phyloP scores from a whole-genome alignment of 2,888 invertebrate genomes.

The Digitonthophagus gazella region DNA sequence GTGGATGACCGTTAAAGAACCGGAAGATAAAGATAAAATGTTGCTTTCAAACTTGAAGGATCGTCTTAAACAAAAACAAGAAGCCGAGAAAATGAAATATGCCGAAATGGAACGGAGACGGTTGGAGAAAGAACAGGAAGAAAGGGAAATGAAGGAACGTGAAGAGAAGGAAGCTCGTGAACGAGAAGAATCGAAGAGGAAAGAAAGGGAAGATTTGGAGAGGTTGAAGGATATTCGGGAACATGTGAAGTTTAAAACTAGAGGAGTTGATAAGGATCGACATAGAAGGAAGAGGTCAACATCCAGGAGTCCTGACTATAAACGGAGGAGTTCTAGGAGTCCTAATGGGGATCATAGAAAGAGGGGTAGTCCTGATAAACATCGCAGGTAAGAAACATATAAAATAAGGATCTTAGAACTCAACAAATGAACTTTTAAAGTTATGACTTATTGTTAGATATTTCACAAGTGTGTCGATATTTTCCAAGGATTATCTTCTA shows the following conservation, averaged over 20 bases:
- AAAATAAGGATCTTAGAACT: no score
- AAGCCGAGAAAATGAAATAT: conserved; percentile 47
- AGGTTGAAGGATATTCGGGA: conserved; percentile 41
- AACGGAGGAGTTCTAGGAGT: conserved; percentile 31
- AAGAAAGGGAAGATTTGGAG: conserved; percentile 46
- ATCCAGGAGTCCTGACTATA: conserved; percentile 34
- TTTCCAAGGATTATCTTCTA: no score
- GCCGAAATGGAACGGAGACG: conserved; percentile 44
- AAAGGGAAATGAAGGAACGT: conserved; percentile 45
- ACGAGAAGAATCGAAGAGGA: conserved; percentile 42
- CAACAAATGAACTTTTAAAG: no score
- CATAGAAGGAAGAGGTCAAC: conserved; percentile 38
- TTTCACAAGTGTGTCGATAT: no score
- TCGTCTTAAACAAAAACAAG: conserved; percentile 55
- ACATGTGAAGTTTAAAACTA: conserved; percentile 42
- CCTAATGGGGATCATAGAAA: conserved; percentile 37
- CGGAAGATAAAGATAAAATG: conserved; percentile 51
- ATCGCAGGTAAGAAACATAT: conserved; percentile 38
- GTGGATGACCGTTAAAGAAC: conserved; percentile 55
- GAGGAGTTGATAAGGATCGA: conserved; percentile 46
- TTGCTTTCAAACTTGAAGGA: conserved; percentile 55
- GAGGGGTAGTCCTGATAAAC: conserved; percentile 36
- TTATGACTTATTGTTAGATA: no score
- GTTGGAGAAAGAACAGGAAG: conserved; percentile 49
- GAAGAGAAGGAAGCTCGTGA: conserved; percentile 46